Evolutionary conservation across 1,140 invertebrate genomes (phyloP), one percentile per base, ranked within the genome.

Genomic region (Cyclargus thomasi): DNA sequence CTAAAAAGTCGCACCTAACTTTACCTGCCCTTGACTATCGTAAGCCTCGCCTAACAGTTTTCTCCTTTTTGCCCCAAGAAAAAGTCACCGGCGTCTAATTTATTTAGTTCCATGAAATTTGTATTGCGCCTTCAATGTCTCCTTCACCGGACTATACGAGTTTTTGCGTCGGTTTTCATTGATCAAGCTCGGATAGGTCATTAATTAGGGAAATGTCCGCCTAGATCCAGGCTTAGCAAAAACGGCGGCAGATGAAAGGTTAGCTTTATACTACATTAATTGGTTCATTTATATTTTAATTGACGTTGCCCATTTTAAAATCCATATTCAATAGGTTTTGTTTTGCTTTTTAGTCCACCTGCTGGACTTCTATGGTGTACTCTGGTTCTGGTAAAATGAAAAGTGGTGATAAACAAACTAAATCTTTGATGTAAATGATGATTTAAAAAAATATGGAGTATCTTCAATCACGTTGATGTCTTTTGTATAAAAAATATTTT

Each of bases 171-270:
- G 65, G 65, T 57, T 67, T 67, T 67, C 65, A 67, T 67, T 67
- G 65, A 67, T 70, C 62, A 69, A 39, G 73, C 72, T 29, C 8
- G 72, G 73, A 73, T 75, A 72, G 69, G 70, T 79, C 76, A 78
- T 81, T 82, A 82, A 79, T 82, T 81, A 82, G 73, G 74, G 70
- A 78, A 75, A 80, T 75, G 67, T 72, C 65, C 22, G 68, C 57
- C 57, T 35, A 36, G 55, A 29, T 36, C 65, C 35, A 29, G 55
- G 57, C n/a, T 35, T 23, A 36, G 55, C 18, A 59, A 59, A 59
- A 59, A 21, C 55, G 29, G 65, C 55, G 59, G 59, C 57, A 62
- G 65, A 67, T 59, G 59, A 67, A 35, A 67, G 59, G 53, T 59
- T 59, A 59, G 18, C 18, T 8, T 59, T 59, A 59, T 59, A 18